A percentile compares a stretch with the other conserved stretches of the same genome.
phyloP scores from a whole-genome alignment of 2,113 vertebrate genomes.

The Syrrhaptes paradoxus region DNA sequence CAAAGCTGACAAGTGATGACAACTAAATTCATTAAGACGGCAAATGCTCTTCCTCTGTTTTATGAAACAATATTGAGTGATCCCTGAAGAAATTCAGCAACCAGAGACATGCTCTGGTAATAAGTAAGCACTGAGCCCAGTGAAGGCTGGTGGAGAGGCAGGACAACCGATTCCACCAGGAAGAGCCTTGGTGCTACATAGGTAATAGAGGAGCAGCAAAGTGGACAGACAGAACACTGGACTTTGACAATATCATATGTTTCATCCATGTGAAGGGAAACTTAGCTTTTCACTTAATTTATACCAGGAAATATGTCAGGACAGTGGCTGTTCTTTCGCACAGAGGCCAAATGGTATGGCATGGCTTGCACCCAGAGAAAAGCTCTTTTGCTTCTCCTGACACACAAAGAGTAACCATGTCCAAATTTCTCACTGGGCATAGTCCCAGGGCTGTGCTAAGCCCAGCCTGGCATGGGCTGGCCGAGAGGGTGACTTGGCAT shows the following conservation, averaged over 20 bases:
- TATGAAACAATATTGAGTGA: constrained; percentile 65
- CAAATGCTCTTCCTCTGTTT: constrained; percentile 35
- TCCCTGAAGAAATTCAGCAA: constrained; percentile 8
- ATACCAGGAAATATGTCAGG: background rate
- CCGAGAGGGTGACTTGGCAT: background rate
- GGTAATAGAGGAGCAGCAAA: background rate
- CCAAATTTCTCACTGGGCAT: background rate
- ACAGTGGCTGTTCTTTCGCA: background rate
- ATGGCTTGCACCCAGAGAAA: background rate
- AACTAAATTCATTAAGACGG: constrained; percentile 44
- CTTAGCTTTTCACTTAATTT: background rate
- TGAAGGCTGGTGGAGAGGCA: background rate
- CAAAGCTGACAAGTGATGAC: constrained; percentile 53
- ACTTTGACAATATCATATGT: background rate
- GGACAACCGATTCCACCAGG: background rate
- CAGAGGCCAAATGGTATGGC: rapidly evolving
- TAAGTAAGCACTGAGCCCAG: background rate
- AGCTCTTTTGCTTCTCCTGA: background rate
- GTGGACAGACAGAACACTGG: background rate
- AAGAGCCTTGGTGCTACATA: background rate
- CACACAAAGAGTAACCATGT: rapidly evolving
- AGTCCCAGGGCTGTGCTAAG: background rate
- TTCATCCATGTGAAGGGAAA: background rate
- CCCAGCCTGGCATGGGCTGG: background rate
- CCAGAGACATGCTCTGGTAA: background rate